Evolutionary conservation across 2,888 invertebrate genomes (phyloP).

Genomic region (Venusia cambrica): DNA sequence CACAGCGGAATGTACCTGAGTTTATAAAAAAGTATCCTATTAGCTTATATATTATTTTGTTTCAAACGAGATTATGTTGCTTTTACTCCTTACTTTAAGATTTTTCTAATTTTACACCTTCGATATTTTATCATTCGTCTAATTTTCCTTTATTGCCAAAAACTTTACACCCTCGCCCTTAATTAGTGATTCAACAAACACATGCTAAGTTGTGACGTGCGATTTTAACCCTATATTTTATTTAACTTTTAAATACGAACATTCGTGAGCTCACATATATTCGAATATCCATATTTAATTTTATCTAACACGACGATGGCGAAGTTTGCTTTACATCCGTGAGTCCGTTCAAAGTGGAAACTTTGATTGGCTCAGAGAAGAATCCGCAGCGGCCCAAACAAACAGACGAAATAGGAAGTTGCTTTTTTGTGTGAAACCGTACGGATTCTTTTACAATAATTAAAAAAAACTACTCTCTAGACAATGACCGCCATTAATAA

Average conservation of each 20-base stretch:
- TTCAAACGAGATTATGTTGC: constrained; percentile 72
- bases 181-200: constrained; percentile 69
- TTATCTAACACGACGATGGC: constrained; percentile 49
- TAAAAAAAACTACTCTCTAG: constrained; percentile 35
- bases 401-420: constrained; percentile 76
- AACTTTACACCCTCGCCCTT: constrained; percentile 45
- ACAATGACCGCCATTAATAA: constrained; percentile 32
- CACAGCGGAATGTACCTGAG: constrained; percentile 77
- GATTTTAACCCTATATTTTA: constrained; percentile 65
- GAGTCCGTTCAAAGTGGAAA: constrained; percentile 28
- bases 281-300: constrained; percentile 65
- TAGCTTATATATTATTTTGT: constrained; percentile 63
- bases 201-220: constrained; percentile 77
- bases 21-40: constrained; percentile 77
- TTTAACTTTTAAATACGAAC: constrained; percentile 62
- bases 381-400: constrained; percentile 73
- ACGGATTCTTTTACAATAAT: constrained; percentile 57
- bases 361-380: constrained; percentile 43
- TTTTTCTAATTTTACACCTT: constrained; percentile 43
- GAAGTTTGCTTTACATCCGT: constrained; percentile 43
- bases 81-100: constrained; percentile 58
- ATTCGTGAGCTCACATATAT: constrained; percentile 66
- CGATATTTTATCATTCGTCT: constrained; percentile 31
- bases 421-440: constrained; percentile 70
- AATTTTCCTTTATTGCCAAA: constrained; percentile 69